Conservation (phyloP, 2,888 invertebrate species). For the Lasius platythorax region DNA sequence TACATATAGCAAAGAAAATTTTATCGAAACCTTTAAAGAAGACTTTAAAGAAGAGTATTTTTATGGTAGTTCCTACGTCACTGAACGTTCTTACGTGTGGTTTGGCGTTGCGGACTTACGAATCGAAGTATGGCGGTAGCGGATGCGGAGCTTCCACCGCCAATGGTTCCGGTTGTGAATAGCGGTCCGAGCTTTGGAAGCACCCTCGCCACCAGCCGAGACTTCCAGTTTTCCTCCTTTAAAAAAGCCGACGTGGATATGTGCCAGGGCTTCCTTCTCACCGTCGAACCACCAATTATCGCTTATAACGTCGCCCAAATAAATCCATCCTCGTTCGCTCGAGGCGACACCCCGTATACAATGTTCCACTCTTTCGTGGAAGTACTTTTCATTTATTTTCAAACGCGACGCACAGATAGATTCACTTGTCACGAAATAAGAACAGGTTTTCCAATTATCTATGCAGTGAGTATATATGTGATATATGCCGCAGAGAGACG, state of each 20-base stretch:
- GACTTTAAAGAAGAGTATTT: conserved; percentile 18
- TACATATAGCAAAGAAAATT: neutral
- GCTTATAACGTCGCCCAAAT: conserved; percentile 35
- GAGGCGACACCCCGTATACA: conserved; percentile 39
- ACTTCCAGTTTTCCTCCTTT: conserved; percentile 83
- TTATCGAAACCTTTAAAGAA: neutral
- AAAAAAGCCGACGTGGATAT: conserved; percentile 81
- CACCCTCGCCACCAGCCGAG: conserved; percentile 84
- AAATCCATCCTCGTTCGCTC: conserved; percentile 29
- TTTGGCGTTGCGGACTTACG: conserved; percentile 80
- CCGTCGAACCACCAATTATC: conserved; percentile 50
- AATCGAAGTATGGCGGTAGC: conserved; percentile 83
- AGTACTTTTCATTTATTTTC: conserved; percentile 32
- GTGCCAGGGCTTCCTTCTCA: conserved; percentile 69
- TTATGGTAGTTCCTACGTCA: conserved; percentile 65
- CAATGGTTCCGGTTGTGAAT: conserved; percentile 78
- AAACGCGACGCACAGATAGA: conserved; percentile 47
- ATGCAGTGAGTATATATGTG: conserved; percentile 20
- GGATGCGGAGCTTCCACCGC: conserved; percentile 83
- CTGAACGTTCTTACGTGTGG: conserved; percentile 67
- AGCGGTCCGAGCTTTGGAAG: conserved; percentile 80
- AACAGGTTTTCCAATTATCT: conserved; percentile 40
- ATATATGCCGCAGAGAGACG: conserved; percentile 34
- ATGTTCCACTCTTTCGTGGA: conserved; percentile 17
- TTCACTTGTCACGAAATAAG: conserved; percentile 30